Conservation (phyloP, 2,888 invertebrate species). For the Drosophila helvetica region DNA sequence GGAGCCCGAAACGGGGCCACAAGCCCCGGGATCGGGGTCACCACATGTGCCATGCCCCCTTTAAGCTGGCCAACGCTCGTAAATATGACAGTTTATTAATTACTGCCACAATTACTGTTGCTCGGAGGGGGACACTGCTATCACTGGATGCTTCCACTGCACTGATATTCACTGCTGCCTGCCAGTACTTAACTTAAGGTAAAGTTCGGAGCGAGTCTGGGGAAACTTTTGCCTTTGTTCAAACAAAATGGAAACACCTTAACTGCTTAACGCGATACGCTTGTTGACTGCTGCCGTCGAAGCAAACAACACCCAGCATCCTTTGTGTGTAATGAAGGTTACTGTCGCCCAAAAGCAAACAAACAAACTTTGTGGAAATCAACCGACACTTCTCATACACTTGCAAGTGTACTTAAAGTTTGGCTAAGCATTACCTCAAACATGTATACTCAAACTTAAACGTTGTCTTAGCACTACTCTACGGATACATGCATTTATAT, state of each 20-base stretch:
- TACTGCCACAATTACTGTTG: constrained; percentile 41
- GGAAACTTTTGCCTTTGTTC: constrained; percentile 10
- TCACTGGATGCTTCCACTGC: constrained; percentile 12
- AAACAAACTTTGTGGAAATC: constrained; percentile 9
- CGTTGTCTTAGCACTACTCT: too few relatives aligned
- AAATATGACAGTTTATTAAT: constrained; percentile 74
- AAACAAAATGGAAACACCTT: neutral
- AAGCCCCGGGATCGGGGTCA: constrained; percentile 19
- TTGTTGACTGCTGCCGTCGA: constrained; percentile 7
- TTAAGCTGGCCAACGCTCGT: constrained; percentile 48
- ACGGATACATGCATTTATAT: too few relatives aligned
- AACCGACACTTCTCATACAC: neutral
- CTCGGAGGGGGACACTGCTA: constrained; percentile 12
- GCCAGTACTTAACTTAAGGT: constrained; percentile 26
- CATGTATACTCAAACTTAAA: too few relatives aligned
- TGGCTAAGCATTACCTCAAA: too few relatives aligned
- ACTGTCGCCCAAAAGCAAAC: constrained; percentile 13
- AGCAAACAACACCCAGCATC: constrained; percentile 6
- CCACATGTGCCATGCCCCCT: constrained; percentile 55
- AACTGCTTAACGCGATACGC: constrained; percentile 32
- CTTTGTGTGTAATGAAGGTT: neutral
- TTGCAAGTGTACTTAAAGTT: neutral
- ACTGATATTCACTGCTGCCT: neutral
- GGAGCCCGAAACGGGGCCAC: constrained; percentile 1
- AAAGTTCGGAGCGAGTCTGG: constrained; percentile 9